These are phyloP conservation scores for Seira musarum DNA, from an alignment of 2,888 invertebrate species.

Conservation along the genomic window DNA sequence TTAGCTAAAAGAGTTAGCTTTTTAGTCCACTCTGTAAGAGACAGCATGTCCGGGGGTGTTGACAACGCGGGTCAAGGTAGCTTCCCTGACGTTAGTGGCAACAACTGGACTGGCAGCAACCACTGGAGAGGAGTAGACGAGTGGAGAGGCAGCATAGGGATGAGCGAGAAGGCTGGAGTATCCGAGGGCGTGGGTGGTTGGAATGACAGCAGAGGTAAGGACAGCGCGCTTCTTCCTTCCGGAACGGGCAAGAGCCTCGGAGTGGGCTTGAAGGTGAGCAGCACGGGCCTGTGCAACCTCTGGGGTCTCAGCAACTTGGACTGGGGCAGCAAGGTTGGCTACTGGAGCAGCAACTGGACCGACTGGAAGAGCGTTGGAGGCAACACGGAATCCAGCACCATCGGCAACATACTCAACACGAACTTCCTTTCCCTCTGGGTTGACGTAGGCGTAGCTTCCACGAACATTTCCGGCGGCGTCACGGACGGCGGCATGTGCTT, in stretches of 20 bases:
- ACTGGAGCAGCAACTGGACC: slow-evolving; percentile 61
- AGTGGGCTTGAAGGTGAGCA: slow-evolving; percentile 73
- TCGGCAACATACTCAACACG: slow-evolving; percentile 74
- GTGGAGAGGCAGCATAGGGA: slow-evolving; percentile 63
- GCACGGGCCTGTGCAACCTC: slow-evolving; percentile 72
- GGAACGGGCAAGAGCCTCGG: slow-evolving; percentile 71
- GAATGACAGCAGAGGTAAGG: slow-evolving; percentile 67
- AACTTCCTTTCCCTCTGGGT: slow-evolving; percentile 73
- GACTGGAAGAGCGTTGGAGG: slow-evolving; percentile 73
- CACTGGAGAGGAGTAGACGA: slow-evolving; percentile 40
- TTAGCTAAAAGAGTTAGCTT: slow-evolving; percentile 13
- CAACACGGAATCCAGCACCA: slow-evolving; percentile 73
- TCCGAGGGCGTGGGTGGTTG: slow-evolving; percentile 70
- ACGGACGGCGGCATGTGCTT: slow-evolving; percentile 72
- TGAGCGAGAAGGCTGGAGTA: slow-evolving; percentile 67
- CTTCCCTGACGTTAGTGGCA: slow-evolving; percentile 70
- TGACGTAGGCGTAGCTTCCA: slow-evolving; percentile 72
- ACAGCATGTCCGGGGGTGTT: slow-evolving; percentile 73
- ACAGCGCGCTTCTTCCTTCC: slow-evolving; percentile 61
- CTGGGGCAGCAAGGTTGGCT: slow-evolving; percentile 45
- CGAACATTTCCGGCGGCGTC: slow-evolving; percentile 68
- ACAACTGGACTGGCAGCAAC: slow-evolving; percentile 61
- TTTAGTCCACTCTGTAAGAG: slow-evolving; percentile 72
- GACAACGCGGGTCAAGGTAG: slow-evolving; percentile 72
- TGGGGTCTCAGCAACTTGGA: slow-evolving; percentile 73